Evolutionary conservation across 2,797 vertebrate genomes (phyloP), one percentile per base, ranked within the genome.

Genomic region (Eleutherodactylus coqui): DNA sequence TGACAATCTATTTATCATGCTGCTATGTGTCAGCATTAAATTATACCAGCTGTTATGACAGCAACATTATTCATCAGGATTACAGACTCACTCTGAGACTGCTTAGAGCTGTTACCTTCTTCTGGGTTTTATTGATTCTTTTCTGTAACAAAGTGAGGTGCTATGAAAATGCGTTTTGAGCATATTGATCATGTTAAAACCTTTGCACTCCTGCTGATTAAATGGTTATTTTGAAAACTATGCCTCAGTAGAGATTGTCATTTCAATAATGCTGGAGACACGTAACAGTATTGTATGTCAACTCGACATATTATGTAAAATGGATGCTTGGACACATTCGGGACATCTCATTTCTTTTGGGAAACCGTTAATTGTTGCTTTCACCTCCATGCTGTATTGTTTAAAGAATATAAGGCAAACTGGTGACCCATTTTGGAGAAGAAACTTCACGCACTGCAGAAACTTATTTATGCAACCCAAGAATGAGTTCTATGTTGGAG

Each of bases 31-130:
- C 96, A 96, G 96, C 96, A 91, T 96, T 96, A 95, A 96, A 97
- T 97, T 96, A 96, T 97, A 95, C 95, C 91, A 21, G 91, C 95
- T 96, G 95, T 98, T 98, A 98, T 98, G 97, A 98, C 97, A 97
- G 96, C 94, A 90, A 93, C 96, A 96, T 98, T 97, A 96, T 96
- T 97, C 97, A 97, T 95, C 95, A 95, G 96, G 96, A 96, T 95
- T 94, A 95, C 94, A 92, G 94, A 93, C 93, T 90, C 92, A 82
- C 91, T 93, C 93, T 93, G 91, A 91, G 89, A 91, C 93, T 91
- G 94, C 92, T 93, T 92, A 90, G 90, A 92, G 92, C 94, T 88
- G 92, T 92, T 94, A 92, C 89, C 94, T 92, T 91, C 90, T 95
- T 93, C 94, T 90, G 92, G 91, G 94, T 93, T 93, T 93, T 94